Evolutionary conservation across 2,797 vertebrate species (phyloP).

Genomic region (Lateolabrax maculatus): DNA sequence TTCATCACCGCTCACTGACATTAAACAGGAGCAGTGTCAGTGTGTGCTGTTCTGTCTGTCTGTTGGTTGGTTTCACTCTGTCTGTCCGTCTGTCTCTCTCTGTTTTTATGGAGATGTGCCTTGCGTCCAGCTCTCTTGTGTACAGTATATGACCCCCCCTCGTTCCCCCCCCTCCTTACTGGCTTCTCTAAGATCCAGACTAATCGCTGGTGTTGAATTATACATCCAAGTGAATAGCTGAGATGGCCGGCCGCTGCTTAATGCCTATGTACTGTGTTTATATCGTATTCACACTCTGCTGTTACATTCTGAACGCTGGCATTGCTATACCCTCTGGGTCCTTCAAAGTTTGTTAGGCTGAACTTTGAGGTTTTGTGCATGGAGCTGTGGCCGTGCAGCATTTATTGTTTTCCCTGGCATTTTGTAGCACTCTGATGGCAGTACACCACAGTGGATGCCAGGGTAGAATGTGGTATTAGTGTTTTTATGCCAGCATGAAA

Average conservation of each 20-base stretch:
- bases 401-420: conserved; percentile 57
- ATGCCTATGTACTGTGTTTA: conserved; percentile 83
- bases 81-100: conserved; percentile 51
- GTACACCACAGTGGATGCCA: conserved; percentile 1
- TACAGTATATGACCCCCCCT: conserved; percentile 64
- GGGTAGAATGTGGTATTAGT: background rate
- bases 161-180: conserved; percentile 37
- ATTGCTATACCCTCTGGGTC: conserved; percentile 74
- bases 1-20: conserved; percentile 78
- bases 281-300: conserved; percentile 70
- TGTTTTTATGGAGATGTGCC: conserved; percentile 73
- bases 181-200: conserved; percentile 79
- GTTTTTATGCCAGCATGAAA: conserved; percentile 44
- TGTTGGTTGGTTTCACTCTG: conserved; percentile 74
- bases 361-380: conserved; percentile 73
- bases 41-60: conserved; percentile 63
- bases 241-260: conserved; percentile 80
- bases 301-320: conserved; percentile 65
- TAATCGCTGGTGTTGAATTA: conserved; percentile 90
- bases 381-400: conserved; percentile 36
- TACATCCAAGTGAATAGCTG: conserved; percentile 89
- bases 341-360: conserved; percentile 78
- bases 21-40: conserved; percentile 80
- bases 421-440: conserved; percentile 37
- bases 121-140: conserved; percentile 79